Percentiles rank a stretch among this genome's conserved stretches.
phyloP scores from a whole-genome alignment of 2,113 vertebrate genomes.

The Cyphomyrus plagiostoma region DNA sequence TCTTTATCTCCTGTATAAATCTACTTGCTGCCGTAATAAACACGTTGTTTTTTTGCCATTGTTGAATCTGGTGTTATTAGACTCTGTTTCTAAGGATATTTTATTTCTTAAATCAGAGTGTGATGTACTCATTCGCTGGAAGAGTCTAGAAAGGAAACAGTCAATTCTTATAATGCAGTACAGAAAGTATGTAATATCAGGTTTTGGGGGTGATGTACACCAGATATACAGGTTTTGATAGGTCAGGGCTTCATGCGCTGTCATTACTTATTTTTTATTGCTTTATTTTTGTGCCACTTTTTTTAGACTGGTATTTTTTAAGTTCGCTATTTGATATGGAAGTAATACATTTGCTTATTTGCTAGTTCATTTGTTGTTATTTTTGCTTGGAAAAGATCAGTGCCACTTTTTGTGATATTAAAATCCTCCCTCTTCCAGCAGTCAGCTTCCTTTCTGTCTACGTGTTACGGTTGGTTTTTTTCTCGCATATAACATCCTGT shows the following conservation, averaged over 20 bases:
- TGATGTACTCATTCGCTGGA: background rate
- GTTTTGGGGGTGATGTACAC: background rate
- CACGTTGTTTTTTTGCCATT: background rate
- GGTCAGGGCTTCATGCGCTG: background rate
- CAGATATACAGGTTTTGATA: background rate
- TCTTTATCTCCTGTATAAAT: background rate
- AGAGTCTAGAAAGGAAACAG: background rate
- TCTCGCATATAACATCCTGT: background rate
- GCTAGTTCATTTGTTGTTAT: background rate
- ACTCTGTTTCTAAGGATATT: background rate
- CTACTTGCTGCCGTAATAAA: background rate
- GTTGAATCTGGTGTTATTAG: background rate
- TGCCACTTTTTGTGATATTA: background rate
- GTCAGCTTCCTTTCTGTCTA: background rate
- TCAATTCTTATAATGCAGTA: background rate
- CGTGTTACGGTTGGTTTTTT: background rate
- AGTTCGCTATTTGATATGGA: background rate
- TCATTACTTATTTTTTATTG: background rate
- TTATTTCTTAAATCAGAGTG: background rate
- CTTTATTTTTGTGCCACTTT: background rate
- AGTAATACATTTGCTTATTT: background rate
- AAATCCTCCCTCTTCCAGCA: background rate
- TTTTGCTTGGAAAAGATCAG: background rate
- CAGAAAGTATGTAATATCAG: background rate
- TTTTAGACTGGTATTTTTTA: background rate